Conservation (phyloP, 2,888 invertebrate species). For the Pristionchus japonicus region DNA sequence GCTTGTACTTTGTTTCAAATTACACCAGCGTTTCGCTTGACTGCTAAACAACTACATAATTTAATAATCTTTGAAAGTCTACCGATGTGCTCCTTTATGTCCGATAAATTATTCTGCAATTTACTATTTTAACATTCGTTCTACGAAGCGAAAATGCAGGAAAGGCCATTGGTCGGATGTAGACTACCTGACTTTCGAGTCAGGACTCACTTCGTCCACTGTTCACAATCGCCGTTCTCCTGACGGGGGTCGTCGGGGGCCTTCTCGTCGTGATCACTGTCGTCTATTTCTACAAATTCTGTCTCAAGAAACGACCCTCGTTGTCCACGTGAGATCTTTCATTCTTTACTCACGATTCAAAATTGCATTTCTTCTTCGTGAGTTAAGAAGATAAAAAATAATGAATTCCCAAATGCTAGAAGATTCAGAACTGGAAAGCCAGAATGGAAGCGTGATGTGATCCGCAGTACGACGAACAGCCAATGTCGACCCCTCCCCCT, state of each 20-base stretch:
- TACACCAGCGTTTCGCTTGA: no score
- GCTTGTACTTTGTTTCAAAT: no score
- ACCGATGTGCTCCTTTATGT: not conserved
- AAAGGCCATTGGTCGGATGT: not conserved
- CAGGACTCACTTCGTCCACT: conserved; percentile 57
- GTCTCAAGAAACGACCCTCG: conserved; percentile 64
- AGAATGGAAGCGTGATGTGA: conserved; percentile 65
- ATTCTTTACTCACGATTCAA: not conserved
- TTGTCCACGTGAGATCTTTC: conserved; percentile 56
- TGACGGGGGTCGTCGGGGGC: conserved; percentile 69
- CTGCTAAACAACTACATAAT: no score
- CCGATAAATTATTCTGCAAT: not conserved
- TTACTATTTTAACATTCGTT: not conserved
- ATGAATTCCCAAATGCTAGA: no score
- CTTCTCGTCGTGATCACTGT: conserved; percentile 67
- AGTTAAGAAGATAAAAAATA: not conserved
- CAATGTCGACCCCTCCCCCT: conserved; percentile 65
- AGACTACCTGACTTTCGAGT: not conserved
- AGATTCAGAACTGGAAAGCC: conserved; percentile 65
- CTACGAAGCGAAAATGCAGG: not conserved
- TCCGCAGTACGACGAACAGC: conserved; percentile 59
- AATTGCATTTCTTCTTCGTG: not conserved
- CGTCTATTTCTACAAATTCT: conserved; percentile 67
- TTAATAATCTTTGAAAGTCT: no score
- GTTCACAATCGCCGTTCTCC: conserved; percentile 66